Percentiles rank a stretch among this genome's conserved stretches.
Evolutionary conservation across 2,888 invertebrate genomes (phyloP).

Genomic region (Aporophyla nigra): DNA sequence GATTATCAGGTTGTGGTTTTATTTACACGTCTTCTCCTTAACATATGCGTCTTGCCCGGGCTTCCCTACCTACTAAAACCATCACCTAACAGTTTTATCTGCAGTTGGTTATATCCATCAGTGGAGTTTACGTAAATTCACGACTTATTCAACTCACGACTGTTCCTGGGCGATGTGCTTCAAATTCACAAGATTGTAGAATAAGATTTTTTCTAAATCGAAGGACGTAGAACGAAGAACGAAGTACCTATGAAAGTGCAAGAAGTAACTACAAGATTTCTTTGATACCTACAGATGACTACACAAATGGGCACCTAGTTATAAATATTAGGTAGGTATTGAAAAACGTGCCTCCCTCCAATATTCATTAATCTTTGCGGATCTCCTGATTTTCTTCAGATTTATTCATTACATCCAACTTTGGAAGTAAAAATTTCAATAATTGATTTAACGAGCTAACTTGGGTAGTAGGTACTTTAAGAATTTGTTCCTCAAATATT

Average conservation of each 20-base stretch:
- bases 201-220: no score
- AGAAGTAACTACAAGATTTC: no score
- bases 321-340: not conserved
- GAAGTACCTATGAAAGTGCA: no score
- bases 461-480: slow-evolving; percentile 6
- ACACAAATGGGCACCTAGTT: no score
- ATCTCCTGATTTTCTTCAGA: slow-evolving; percentile 6
- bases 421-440: slow-evolving; percentile 43
- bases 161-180: not conserved
- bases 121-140: not conserved
- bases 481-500: slow-evolving; percentile 42
- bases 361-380: slow-evolving; percentile 5
- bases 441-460: slow-evolving; percentile 40
- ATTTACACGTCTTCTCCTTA: no score
- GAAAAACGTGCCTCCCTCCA: not conserved
- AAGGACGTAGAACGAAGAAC: no score
- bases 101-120: not conserved
- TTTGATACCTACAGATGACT: no score
- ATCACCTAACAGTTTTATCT: not conserved
- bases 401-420: slow-evolving; percentile 24
- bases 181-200: no score
- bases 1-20: no score
- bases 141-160: not conserved
- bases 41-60: no score
- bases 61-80: no score